These are phyloP conservation scores for Pachycephala philippinensis DNA, from an alignment of 2,113 vertebrate species.

Conservation along the genomic window DNA sequence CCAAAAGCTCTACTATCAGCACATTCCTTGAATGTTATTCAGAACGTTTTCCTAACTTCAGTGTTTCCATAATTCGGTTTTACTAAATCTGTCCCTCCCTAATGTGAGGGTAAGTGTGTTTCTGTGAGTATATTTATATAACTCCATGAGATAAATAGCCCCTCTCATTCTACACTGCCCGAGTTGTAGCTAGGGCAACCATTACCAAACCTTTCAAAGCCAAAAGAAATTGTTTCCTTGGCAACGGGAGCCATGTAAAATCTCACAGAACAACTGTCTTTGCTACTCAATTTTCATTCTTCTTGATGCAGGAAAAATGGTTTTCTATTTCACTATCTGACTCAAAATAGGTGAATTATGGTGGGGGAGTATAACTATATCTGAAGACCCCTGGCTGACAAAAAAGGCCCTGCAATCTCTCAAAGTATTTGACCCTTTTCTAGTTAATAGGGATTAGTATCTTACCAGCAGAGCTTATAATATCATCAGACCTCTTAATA, in stretches of 20 bases:
- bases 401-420: background rate
- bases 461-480: background rate
- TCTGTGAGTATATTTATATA: background rate
- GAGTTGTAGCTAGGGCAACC: constrained; percentile 40
- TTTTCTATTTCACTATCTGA: constrained; percentile 16
- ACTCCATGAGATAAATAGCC: background rate
- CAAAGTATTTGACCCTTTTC: background rate
- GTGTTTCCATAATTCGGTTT: background rate
- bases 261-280: constrained; percentile 61
- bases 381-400: background rate
- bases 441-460: constrained; percentile 2
- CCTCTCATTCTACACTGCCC: constrained; percentile 12
- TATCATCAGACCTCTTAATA: background rate
- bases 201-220: constrained; percentile 42
- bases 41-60: background rate
- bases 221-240: constrained; percentile 69
- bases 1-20: background rate
- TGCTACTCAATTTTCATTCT: constrained; percentile 49
- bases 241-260: constrained; percentile 64
- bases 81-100: background rate
- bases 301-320: constrained; percentile 27
- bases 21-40: background rate
- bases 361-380: background rate
- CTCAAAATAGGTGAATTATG: background rate
- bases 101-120: background rate